A percentile compares a stretch with the other conserved stretches of the same genome.
phyloP scores from a whole-genome alignment of 2,888 invertebrate genomes.

The Acrobeloides nanus region DNA sequence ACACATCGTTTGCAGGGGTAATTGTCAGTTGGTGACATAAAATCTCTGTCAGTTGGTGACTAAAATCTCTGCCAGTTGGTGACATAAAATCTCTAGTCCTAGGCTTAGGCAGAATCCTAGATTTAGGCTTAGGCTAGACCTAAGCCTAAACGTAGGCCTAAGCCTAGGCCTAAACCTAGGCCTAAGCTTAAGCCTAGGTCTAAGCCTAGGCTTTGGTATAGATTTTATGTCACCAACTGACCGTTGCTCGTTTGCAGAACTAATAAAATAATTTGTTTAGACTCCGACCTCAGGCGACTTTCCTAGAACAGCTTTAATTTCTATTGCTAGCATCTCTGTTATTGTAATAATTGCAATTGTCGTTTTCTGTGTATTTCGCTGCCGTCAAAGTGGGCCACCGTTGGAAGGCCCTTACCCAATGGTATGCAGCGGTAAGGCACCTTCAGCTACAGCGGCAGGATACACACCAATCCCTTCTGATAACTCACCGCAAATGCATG shows the following conservation, averaged over 20 bases:
- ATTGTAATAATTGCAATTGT: conserved; percentile 38
- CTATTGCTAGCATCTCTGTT: conserved; percentile 36
- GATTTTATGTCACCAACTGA: no score
- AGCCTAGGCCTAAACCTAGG: no score
- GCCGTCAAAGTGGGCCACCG: conserved; percentile 27
- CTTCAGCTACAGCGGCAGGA: conserved; percentile 25
- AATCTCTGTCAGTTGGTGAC: not conserved
- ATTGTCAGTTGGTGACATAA: no score
- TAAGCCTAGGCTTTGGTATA: no score
- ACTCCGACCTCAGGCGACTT: conserved; percentile 27
- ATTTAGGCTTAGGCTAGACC: no score
- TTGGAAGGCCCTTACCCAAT: conserved; percentile 29
- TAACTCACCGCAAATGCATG: conserved; percentile 39
- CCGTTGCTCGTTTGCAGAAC: conserved; percentile 7
- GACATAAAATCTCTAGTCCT: no score
- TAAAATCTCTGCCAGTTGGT: conserved; percentile 7
- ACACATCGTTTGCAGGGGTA: no score
- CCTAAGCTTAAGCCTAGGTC: not conserved
- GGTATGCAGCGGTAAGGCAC: conserved; percentile 18
- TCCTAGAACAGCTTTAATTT: conserved; percentile 39
- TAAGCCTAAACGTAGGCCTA: no score
- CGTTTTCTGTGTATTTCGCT: conserved; percentile 43
- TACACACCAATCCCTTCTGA: conserved; percentile 48
- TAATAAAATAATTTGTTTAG: not conserved
- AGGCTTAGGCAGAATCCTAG: no score